Base-by-base conservation (phyloP, 2,797 vertebrate species). In the Coranthus polyacanthus region DNA sequence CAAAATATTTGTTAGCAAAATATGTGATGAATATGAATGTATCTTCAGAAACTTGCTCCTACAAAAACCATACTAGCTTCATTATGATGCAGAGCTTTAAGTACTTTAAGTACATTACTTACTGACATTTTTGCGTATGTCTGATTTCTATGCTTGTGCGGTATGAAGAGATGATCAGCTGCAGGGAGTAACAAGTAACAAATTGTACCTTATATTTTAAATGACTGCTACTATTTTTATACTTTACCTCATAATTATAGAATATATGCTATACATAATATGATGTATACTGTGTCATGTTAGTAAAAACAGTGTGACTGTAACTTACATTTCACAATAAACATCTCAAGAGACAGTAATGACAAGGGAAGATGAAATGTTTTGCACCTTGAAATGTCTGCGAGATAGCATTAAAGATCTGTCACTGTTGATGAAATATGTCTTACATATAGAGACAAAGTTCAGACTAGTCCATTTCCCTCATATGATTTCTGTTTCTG, bases 141-240 rank as follows among this genome's bases (percentile, higher is more conserved):
- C 72, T 59, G 64, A 86, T 62, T 68, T 70, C 26, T 62, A 65
- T 46, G 36, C 5, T 6, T 8, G 43, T 78, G 70, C 53, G 47
- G 22, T 17, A 69, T 80, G 78, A 83, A 49, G 71, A 79, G 69
- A 72, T 32, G 29, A 9, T 8, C 38, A n/a, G n/a, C n/a, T n/a
- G n/a, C n/a, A 46, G 24, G 4, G 32, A 68, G 59, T 26, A n/a
- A 44, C 7, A 32, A n/a, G 41, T 65, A n/a, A 39, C 2, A 51
- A 54, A 45, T 38, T 50, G 22, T 20, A 32, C n/a, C n/a, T n/a
- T 10, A 32, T 32, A 32, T 32, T 32, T 32, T 10, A 32, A 32
- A 32, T 32, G 29, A 29, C 24, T 38, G 2, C 4, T 57, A n/a
- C 20, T 32, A 37, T 43, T 72, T 24, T 22, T 11, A 67, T 43